Base-by-base conservation (phyloP, 1,140 invertebrate genomes). In the Papilio polytes region DNA sequence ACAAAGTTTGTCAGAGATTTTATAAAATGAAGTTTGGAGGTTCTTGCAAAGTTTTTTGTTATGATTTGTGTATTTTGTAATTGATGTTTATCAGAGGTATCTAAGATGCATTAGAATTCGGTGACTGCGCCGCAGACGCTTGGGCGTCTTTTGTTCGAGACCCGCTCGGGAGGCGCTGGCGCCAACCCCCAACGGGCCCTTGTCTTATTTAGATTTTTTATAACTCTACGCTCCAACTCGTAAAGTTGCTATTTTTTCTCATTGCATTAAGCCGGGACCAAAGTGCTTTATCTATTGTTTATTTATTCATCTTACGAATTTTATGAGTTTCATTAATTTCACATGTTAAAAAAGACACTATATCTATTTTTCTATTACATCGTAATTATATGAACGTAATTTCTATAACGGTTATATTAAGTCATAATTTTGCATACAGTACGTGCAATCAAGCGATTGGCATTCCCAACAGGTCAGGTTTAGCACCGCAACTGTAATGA, bases 381-480 rank as follows among this genome's bases (percentile, higher is more conserved):
- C 59, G 20, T 15, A 31, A 15, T 1, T 0, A 12, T 4, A 13
- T 3, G 20, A 66, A 36, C 9, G 6, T 66, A 15, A 66, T 48
- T 48, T 48, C 46, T 48, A 48, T 48, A 15, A 1, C 12, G 12
- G 7, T 31, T 70, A 70, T 70, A 70, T 70, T 31, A 66, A 31
- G 26, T 70, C 22, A 31, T 78, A 81, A 89, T 81, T 87, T 85
- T 83, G 86, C 85, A 90, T 84, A 88, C 85, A 83, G 85, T 86
- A 88, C 85, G 86, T 88, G 87, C 88, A 41, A 13, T 12, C 46
- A 87, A 86, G 84, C 92, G 91, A 93, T 92, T 91, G 85, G 91
- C 85, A 94, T 92, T 93, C 89, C 91, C 91, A 90, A 91, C 89
- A 88, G 87, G 90, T 90, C 90, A 89, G 82, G 89, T 89, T 92